Evolutionary conservation across 2,888 invertebrate genomes (phyloP).

Genomic region (Eilema sororculum): DNA sequence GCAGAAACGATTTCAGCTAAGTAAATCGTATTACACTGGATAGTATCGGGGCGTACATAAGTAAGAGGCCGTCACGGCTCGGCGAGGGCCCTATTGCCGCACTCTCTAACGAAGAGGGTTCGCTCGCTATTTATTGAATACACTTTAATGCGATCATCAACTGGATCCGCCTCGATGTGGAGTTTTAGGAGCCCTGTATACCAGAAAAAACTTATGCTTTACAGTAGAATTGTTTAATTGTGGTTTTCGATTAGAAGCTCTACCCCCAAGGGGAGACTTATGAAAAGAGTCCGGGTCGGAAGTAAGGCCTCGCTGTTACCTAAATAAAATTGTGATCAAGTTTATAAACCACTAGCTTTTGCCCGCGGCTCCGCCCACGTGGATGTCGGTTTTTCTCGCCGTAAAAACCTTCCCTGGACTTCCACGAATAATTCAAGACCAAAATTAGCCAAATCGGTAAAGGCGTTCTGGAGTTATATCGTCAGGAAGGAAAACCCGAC

Average conservation of each 20-base stretch:
- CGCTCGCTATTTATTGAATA: conserved; percentile 4
- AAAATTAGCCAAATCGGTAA: too few species aligned
- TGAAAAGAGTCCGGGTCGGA: not conserved
- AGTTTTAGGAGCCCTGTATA: not conserved
- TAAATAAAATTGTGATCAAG: not conserved
- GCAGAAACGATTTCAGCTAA: not conserved
- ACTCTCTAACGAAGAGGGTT: not conserved
- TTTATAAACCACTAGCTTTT: too few species aligned
- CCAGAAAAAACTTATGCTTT: not conserved
- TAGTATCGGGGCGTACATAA: not conserved
- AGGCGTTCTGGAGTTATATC: too few species aligned
- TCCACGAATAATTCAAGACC: too few species aligned
- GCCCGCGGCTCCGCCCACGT: too few species aligned
- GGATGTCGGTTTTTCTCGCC: too few species aligned
- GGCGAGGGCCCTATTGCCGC: not conserved
- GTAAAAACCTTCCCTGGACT: too few species aligned
- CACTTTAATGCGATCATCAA: not conserved
- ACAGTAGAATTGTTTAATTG: too few species aligned
- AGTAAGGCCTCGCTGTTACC: not conserved
- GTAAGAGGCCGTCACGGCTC: not conserved
- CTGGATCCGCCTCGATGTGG: not conserved
- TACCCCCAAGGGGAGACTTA: too few species aligned
- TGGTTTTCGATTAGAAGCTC: too few species aligned
- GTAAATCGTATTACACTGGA: not conserved
- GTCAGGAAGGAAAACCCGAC: too few species aligned